Evolutionary conservation across 1,140 invertebrate genomes (phyloP).

Genomic region (Drosophila jambulina): DNA sequence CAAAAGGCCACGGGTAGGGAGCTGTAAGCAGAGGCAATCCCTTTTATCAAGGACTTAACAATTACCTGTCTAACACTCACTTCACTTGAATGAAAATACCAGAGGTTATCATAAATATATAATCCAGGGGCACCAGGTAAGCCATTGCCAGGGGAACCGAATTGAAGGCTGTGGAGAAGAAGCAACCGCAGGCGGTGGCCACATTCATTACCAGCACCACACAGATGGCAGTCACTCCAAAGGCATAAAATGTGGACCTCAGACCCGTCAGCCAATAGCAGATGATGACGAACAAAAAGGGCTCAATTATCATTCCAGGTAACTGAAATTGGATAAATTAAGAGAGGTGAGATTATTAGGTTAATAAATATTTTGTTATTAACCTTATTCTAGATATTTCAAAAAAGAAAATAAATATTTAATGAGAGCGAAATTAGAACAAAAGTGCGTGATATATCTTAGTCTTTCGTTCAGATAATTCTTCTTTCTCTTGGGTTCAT

Average conservation of each 20-base stretch:
- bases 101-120: conserved; percentile 94
- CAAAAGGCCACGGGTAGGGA: conserved; percentile 91
- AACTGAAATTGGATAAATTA: conserved; percentile 86
- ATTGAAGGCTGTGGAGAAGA: conserved; percentile 93
- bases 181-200: conserved; percentile 93
- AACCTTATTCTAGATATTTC: too few relatives aligned
- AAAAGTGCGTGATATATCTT: background rate
- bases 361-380: too few relatives aligned
- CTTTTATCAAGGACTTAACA: background rate
- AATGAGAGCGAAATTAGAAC: background rate
- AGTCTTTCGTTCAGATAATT: background rate
- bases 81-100: conserved; percentile 93
- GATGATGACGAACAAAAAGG: conserved; percentile 90
- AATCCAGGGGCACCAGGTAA: conserved; percentile 94
- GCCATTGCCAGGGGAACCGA: conserved; percentile 92
- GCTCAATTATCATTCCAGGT: conserved; percentile 91
- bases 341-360: background rate
- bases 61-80: conserved; percentile 85
- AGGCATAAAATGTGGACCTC: conserved; percentile 88
- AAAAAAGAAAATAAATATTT: background rate
- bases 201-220: conserved; percentile 92
- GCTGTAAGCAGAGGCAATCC: conserved; percentile 85
- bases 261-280: conserved; percentile 93
- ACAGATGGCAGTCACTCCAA: conserved; percentile 88
- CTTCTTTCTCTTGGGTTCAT: background rate